phyloP scores from a whole-genome alignment of 2,888 invertebrate species.

The Cryptocephalus primarius region DNA sequence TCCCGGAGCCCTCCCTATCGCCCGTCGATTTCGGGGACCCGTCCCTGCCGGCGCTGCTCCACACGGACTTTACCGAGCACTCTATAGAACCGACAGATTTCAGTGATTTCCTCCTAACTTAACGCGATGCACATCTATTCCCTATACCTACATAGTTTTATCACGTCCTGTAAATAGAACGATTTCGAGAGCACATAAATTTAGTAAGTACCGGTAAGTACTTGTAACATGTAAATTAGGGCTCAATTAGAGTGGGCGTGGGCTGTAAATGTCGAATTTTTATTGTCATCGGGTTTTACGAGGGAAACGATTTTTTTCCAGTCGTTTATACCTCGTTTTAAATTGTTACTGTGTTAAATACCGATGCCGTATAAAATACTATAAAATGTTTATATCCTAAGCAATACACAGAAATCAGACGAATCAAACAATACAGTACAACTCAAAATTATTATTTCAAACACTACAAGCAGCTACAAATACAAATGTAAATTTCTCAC shows the following conservation, averaged over 20 bases:
- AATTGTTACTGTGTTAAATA: too few relatives aligned
- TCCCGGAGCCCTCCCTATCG: constrained; percentile 43
- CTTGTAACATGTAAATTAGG: neutral
- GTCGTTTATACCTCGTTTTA: too few relatives aligned
- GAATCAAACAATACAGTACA: too few relatives aligned
- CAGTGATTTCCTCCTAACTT: constrained; percentile 34
- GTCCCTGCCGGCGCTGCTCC: constrained; percentile 29
- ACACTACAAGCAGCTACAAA: too few relatives aligned
- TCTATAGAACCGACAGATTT: constrained; percentile 31
- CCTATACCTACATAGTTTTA: neutral
- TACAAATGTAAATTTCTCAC: too few relatives aligned
- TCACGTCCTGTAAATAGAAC: neutral
- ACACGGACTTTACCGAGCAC: constrained; percentile 33
- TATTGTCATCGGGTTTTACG: too few relatives aligned
- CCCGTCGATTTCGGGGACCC: constrained; percentile 43
- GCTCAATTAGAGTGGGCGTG: neutral
- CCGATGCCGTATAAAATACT: too few relatives aligned
- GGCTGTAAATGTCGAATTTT: too few relatives aligned
- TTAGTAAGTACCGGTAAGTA: neutral
- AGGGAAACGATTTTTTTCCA: too few relatives aligned
- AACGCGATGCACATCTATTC: constrained; percentile 10
- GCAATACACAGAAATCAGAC: too few relatives aligned
- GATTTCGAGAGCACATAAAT: neutral
- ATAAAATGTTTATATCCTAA: too few relatives aligned
- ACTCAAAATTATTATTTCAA: too few relatives aligned